Conservation (phyloP, 92 coral and sea anemone species). For the Epizoanthus fatuus region DNA sequence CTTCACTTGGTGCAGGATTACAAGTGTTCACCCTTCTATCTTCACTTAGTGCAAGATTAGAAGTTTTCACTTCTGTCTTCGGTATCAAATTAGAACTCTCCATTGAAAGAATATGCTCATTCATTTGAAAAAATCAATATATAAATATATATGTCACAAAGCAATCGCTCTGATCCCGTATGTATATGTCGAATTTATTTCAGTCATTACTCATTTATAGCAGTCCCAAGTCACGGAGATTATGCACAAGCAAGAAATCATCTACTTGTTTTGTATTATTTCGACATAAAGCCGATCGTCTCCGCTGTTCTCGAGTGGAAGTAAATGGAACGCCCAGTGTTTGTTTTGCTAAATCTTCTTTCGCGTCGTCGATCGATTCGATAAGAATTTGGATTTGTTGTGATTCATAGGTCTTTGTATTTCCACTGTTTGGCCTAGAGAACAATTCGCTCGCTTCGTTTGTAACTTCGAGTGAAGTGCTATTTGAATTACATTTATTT, state of each 20-base stretch:
- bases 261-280: conserved; percentile 93
- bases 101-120: no score
- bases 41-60: no score
- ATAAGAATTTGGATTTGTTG: conserved; percentile 82
- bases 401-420: conserved; percentile 32
- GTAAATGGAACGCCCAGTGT: conserved; percentile 75
- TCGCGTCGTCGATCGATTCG: conserved; percentile 84
- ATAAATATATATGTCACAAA: no score
- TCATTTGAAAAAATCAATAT: no score
- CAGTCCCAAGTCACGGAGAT: conserved; percentile 85
- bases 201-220: conserved; percentile 36
- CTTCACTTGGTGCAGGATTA: no score
- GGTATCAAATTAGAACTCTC: no score
- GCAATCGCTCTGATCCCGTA: no score
- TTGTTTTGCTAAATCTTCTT: conserved; percentile 69
- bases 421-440: conserved; percentile 6
- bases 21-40: no score
- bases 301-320: conserved; percentile 84
- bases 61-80: no score
- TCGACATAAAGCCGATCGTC: conserved; percentile 92
- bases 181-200: neutral
- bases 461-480: neutral
- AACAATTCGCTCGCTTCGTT: conserved; percentile 6
- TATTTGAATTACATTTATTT: neutral
- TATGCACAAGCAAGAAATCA: conserved; percentile 89